phyloP scores from a whole-genome alignment of 2,113 vertebrate genomes.

The Glaucomys volans region DNA sequence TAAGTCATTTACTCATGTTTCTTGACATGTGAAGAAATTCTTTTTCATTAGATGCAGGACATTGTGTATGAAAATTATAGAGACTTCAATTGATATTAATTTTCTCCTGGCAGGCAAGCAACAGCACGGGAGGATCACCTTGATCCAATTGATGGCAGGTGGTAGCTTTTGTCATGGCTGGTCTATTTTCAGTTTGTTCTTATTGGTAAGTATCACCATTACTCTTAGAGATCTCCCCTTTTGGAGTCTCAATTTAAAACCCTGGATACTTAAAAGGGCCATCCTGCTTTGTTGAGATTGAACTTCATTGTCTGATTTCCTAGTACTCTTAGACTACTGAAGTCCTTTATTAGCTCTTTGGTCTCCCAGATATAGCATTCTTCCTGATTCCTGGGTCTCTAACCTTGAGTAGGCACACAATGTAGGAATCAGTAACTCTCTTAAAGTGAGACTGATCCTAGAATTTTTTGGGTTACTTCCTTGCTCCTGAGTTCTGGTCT shows the following conservation, averaged over 20 bases:
- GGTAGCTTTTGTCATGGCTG: constrained; percentile 39
- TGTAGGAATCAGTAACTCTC: constrained; percentile 15
- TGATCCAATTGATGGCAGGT: constrained; percentile 34
- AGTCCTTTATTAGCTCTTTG: constrained; percentile 43
- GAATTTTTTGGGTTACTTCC: not conserved
- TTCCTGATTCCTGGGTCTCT: not conserved
- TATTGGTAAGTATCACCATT: not conserved
- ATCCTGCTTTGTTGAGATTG: not conserved
- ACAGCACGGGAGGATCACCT: not conserved
- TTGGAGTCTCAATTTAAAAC: not conserved
- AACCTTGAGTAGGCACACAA: not conserved
- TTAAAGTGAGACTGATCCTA: constrained; percentile 15
- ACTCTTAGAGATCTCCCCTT: not conserved
- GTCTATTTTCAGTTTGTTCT: constrained; percentile 26
- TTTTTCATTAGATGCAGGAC: constrained; percentile 21
- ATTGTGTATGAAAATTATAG: constrained; percentile 18
- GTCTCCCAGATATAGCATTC: not conserved
- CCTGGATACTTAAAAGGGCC: not conserved
- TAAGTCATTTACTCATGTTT: constrained; percentile 27
- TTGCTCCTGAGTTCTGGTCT: constrained; percentile 19
- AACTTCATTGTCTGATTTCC: not conserved
- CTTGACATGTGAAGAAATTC: not conserved
- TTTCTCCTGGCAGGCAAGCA: constrained; percentile 28
- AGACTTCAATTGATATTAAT: not conserved
- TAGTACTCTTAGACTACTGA: constrained; percentile 19